A percentile compares a stretch with the other conserved stretches of the same genome.
Conservation (phyloP, 2,888 invertebrate genomes). For the Luperina nickerlii region DNA sequence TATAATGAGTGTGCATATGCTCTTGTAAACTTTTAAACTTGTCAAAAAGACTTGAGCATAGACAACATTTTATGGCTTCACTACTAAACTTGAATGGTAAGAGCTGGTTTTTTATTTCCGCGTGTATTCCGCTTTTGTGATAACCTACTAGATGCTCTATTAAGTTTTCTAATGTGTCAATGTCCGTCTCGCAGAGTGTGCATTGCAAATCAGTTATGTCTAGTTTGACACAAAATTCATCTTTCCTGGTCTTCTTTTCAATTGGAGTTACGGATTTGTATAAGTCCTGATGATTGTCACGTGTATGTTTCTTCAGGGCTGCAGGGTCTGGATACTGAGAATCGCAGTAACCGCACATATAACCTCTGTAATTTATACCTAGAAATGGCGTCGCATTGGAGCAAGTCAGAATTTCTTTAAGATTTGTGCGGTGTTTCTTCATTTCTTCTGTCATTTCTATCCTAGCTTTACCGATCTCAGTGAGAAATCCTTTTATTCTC, state of each 20-base stretch:
- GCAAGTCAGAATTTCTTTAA: constrained; percentile 39
- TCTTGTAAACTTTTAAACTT: constrained; percentile 74
- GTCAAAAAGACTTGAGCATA: constrained; percentile 73
- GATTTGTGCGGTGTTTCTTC: constrained; percentile 32
- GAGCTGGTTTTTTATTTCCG: constrained; percentile 71
- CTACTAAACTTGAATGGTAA: constrained; percentile 78
- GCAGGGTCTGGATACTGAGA: constrained; percentile 47
- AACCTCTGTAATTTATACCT: constrained; percentile 66
- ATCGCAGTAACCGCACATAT: constrained; percentile 70
- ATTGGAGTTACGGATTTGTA: neutral
- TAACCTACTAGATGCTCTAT: constrained; percentile 39
- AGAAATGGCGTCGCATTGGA: constrained; percentile 74
- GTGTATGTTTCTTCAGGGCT: constrained; percentile 69
- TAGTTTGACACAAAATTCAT: constrained; percentile 17
- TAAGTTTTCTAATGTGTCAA: constrained; percentile 42
- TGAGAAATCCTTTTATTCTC: constrained; percentile 7
- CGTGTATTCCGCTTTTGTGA: constrained; percentile 43
- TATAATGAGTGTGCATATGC: constrained; percentile 80
- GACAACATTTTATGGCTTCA: constrained; percentile 71
- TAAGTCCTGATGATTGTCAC: constrained; percentile 59
- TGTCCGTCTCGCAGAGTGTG: constrained; percentile 17
- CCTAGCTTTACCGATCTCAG: constrained; percentile 3
- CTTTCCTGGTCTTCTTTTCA: neutral
- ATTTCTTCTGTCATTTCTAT: constrained; percentile 18
- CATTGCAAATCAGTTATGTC: constrained; percentile 36